These are phyloP conservation scores for Palaemon carinicauda DNA, from an alignment of 1,140 invertebrate species.

Conservation along the genomic window DNA sequence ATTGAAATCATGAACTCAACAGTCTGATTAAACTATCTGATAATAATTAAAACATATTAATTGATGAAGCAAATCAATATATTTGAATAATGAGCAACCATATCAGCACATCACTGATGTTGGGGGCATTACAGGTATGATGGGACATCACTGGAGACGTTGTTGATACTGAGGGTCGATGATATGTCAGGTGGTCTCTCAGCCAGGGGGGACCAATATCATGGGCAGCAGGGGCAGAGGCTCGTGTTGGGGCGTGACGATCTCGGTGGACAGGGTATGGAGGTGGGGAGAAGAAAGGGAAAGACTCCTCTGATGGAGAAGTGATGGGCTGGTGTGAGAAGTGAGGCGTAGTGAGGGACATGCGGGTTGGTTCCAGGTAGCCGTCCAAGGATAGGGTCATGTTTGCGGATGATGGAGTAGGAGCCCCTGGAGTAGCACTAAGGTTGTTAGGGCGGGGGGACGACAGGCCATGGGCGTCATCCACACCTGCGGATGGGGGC, in stretches of 20 bases:
- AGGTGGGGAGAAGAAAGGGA: constrained; percentile 84
- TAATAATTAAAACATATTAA: too few species aligned
- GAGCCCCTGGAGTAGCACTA: constrained; percentile 64
- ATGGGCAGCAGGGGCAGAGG: constrained; percentile 50
- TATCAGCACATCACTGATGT: not conserved
- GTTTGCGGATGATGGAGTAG: constrained; percentile 83
- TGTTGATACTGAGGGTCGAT: constrained; percentile 73
- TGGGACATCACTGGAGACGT: constrained; percentile 79
- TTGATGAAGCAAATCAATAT: not conserved
- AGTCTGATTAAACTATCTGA: too few species aligned
- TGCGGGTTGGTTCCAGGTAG: constrained; percentile 81
- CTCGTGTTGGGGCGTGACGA: constrained; percentile 61
- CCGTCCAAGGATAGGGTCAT: constrained; percentile 84
- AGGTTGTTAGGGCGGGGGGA: constrained; percentile 54
- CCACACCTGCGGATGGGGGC: constrained; percentile 61
- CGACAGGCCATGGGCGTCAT: constrained; percentile 36
- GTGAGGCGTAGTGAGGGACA: constrained; percentile 67
- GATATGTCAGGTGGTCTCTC: constrained; percentile 61
- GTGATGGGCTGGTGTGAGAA: constrained; percentile 72
- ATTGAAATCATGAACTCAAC: too few species aligned
- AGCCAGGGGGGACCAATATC: constrained; percentile 71
- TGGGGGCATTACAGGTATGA: constrained; percentile 78
- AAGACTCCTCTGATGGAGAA: constrained; percentile 77
- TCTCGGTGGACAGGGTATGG: constrained; percentile 68
- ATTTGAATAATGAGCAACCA: not conserved